These are phyloP conservation scores for Eufriesea mexicana DNA, from an alignment of 1,140 invertebrate species.

Conservation along the genomic window DNA sequence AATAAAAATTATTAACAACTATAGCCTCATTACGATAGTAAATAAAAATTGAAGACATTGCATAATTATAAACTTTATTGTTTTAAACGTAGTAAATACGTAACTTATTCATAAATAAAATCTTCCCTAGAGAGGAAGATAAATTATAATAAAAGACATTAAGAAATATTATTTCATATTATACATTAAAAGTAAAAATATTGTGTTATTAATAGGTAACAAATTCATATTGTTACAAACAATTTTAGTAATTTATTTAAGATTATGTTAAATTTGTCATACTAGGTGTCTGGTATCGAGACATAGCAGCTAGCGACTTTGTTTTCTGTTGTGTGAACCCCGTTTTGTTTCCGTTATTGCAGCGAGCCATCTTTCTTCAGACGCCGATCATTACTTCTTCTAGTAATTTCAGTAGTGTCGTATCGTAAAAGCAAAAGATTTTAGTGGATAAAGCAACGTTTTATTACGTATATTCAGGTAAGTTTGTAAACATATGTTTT, in stretches of 20 bases:
- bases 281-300: constrained; percentile 59
- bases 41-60: background rate
- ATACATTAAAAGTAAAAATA: background rate
- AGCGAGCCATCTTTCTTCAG: constrained; percentile 54
- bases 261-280: background rate
- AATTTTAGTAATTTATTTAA: background rate
- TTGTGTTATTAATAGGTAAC: background rate
- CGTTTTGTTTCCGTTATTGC: constrained; percentile 70
- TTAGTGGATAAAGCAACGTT: constrained; percentile 23
- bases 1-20: constrained; percentile 18
- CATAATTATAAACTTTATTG: constrained; percentile 2
- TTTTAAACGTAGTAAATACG: constrained; percentile 22
- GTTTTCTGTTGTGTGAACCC: constrained; percentile 58
- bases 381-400: constrained; percentile 68
- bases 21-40: background rate
- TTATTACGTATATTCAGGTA: constrained; percentile 61
- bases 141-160: background rate
- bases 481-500: constrained; percentile 46
- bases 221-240: background rate
- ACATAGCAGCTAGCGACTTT: constrained; percentile 18
- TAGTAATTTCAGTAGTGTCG: constrained; percentile 47
- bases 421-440: constrained; percentile 26
- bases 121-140: background rate
- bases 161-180: background rate
- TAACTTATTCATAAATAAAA: background rate